Conservation (phyloP, 2,113 vertebrate genomes). For the Leptosomus discolor region DNA sequence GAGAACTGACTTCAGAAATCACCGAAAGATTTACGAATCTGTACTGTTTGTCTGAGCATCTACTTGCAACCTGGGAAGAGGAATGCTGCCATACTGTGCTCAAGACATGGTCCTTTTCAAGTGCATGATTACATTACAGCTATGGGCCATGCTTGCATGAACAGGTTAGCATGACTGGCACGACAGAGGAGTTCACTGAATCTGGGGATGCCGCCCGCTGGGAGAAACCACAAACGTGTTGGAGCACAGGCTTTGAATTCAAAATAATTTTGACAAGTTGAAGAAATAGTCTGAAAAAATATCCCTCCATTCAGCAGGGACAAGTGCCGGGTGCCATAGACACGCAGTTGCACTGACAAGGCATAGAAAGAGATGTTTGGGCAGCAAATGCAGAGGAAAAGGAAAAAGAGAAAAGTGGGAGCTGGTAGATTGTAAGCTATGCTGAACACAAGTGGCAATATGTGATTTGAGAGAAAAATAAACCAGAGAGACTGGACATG, state of each 20-base stretch:
- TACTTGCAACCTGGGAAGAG: background rate
- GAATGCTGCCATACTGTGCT: background rate
- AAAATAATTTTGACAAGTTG: background rate
- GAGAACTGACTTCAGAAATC: background rate
- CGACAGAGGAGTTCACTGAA: background rate
- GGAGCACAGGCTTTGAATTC: background rate
- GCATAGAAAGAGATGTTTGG: background rate
- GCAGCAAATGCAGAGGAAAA: background rate
- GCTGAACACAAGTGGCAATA: background rate
- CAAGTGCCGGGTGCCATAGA: background rate
- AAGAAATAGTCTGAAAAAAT: background rate
- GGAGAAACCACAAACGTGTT: background rate
- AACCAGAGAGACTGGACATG: background rate
- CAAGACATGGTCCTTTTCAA: background rate
- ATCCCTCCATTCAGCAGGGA: background rate
- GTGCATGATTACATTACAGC: background rate
- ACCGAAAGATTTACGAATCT: background rate
- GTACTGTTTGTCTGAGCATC: background rate
- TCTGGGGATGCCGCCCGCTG: background rate
- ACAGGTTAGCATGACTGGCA: background rate
- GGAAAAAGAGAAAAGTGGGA: background rate
- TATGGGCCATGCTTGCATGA: background rate
- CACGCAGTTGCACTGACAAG: fast-evolving
- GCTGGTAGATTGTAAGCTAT: background rate
- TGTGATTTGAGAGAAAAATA: background rate